Base-by-base conservation (phyloP, 1,140 invertebrate genomes). In the Drosophila mauritiana region DNA sequence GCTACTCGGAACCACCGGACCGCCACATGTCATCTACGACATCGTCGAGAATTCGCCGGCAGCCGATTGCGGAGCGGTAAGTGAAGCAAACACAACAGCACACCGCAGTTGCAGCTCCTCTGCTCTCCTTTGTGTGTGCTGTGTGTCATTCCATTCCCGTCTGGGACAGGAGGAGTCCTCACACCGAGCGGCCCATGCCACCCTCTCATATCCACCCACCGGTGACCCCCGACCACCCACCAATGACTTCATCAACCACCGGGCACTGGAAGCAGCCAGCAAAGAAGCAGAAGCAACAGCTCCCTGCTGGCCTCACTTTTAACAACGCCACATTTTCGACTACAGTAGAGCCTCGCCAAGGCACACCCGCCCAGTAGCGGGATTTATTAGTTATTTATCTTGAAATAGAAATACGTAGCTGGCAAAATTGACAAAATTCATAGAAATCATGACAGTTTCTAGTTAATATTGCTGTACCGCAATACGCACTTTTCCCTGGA, bases 21-120 rank as follows among this genome's bases (percentile, higher is more conserved):
- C 97, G 91, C 97, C 97, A 88, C 97, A 97, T 91, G 96, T 97
- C 92, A 97, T 98, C 92, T 97, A 97, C 93, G 96, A 97, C 93
- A 97, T 98, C 91, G 94, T 97, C 88, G 97, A 97, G 93, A 97
- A 97, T 93, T 98, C 97, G 78, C 97, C 97, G 90, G 97, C 97
- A 67, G 97, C 96, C 79, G 95, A 96, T 91, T 96, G 96, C 92
- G 96, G 96, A 92, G 95, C 97, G 96, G 97, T 97, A 95, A 95
- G 95, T 93, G 36, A 48, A 34, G 5, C 45, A 27, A 15, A 25
- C n/a, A 31, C 4, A 22, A 22, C 20, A 22, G 20, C 20, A 22
- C 20, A 22, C 20, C 20, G 20, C 20, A 22, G 20, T 22, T 53
- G 25, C 25, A 12, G 54, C 25, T 7, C 4, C 53, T 25, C 37